Conservation (phyloP, 1,140 invertebrate genomes). For the Diabrotica undecimpunctata region DNA sequence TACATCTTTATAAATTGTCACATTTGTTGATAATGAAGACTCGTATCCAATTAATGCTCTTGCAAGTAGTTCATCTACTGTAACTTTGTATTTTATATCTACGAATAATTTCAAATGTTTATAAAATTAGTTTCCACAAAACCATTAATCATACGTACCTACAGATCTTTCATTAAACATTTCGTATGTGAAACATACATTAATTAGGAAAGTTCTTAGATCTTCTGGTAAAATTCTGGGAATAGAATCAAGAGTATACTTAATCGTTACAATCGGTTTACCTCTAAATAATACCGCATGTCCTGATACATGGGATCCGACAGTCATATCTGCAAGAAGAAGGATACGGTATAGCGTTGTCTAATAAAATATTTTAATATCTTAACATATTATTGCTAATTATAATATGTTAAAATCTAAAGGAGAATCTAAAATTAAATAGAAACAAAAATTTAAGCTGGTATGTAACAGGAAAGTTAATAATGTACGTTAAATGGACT, state of each 20-base stretch:
- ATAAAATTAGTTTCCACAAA: not conserved
- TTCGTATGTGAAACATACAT: constrained; percentile 4
- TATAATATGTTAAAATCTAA: too few species aligned
- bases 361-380: too few species aligned
- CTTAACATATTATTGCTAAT: too few species aligned
- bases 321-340: constrained; percentile 12
- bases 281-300: constrained; percentile 11
- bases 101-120: not conserved
- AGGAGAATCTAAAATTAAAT: too few species aligned
- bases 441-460: too few species aligned
- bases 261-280: constrained; percentile 9
- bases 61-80: constrained; percentile 1
- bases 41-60: constrained; percentile 6
- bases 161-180: not conserved
- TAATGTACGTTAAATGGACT: too few species aligned
- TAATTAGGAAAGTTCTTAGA: constrained; percentile 1
- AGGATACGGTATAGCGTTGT: not conserved
- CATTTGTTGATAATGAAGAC: not conserved
- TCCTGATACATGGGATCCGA: constrained; percentile 14
- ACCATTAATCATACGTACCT: not conserved
- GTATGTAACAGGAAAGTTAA: too few species aligned
- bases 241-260: not conserved
- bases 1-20: not conserved
- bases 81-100: not conserved
- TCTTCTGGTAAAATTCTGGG: constrained; percentile 1